phyloP scores from a whole-genome alignment of 2,888 invertebrate species.

The Craniophora ligustri region DNA sequence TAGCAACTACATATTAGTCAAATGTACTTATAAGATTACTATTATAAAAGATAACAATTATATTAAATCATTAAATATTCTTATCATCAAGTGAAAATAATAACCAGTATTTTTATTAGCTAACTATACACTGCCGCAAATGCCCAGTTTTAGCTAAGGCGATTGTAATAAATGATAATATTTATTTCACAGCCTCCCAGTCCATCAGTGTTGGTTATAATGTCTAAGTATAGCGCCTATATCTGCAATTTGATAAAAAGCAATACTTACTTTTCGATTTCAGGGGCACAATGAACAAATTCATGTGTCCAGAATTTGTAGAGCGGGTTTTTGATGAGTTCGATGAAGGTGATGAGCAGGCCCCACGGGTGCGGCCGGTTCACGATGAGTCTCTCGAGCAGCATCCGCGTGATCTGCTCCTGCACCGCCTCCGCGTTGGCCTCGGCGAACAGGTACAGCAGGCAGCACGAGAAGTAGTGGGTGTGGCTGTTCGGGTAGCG shows the following conservation, averaged over 20 bases:
- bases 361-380: slow-evolving; percentile 99
- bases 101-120: too few species aligned
- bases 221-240: slow-evolving; percentile 29
- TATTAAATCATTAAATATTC: too few species aligned
- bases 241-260: slow-evolving; percentile 4
- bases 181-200: not conserved
- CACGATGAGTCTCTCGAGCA: slow-evolving; percentile 98
- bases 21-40: too few species aligned
- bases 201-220: slow-evolving; percentile 21
- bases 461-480: slow-evolving; percentile 99
- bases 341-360: slow-evolving; percentile 99
- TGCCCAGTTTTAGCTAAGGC: too few species aligned
- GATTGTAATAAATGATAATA: not conserved
- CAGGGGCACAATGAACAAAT: slow-evolving; percentile 99
- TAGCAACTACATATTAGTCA: too few species aligned
- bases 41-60: too few species aligned
- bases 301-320: slow-evolving; percentile 99
- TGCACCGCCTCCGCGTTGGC: slow-evolving; percentile 99
- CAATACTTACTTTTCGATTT: slow-evolving; percentile 97
- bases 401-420: slow-evolving; percentile 98
- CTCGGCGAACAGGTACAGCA: slow-evolving; percentile 98
- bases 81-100: too few species aligned
- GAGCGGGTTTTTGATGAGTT: slow-evolving; percentile 98
- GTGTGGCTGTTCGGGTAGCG: slow-evolving; percentile 99
- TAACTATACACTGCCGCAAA: too few species aligned